A percentile compares a stretch with the other conserved stretches of the same genome.
Conservation (phyloP, 2,113 vertebrate species). For the Tinamus guttatus region DNA sequence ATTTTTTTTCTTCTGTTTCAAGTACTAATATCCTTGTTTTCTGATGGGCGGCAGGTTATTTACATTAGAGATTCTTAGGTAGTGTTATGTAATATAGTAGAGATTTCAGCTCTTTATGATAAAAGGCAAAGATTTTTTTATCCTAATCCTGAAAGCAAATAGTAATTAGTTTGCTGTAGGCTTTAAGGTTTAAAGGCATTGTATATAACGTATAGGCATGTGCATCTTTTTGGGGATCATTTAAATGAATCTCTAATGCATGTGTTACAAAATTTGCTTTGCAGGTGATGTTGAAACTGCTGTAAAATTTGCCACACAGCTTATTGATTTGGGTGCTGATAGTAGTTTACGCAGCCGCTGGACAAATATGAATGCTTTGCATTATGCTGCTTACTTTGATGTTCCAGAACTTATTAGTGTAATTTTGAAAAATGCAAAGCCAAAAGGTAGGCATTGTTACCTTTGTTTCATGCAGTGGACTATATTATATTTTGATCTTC, state of each 20-base stretch:
- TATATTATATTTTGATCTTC: background rate
- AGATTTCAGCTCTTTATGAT: background rate
- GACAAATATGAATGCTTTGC: constrained; percentile 98
- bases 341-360: constrained; percentile 92
- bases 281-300: constrained; percentile 92
- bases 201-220: background rate
- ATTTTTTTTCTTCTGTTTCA: background rate
- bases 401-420: constrained; percentile 91
- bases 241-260: background rate
- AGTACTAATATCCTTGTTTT: background rate
- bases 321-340: constrained; percentile 90
- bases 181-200: background rate
- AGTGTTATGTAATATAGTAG: background rate
- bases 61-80: background rate
- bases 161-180: background rate
- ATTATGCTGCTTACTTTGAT: constrained; percentile 98
- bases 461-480: background rate
- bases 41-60: background rate
- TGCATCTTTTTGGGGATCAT: background rate
- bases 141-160: background rate
- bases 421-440: constrained; percentile 89
- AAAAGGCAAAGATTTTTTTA: background rate
- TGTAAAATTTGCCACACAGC: constrained; percentile 87
- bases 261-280: constrained; percentile 7
- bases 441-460: constrained; percentile 85